Evolutionary conservation across 2,888 invertebrate species (phyloP).

Genomic region (Trachelus stipa): DNA sequence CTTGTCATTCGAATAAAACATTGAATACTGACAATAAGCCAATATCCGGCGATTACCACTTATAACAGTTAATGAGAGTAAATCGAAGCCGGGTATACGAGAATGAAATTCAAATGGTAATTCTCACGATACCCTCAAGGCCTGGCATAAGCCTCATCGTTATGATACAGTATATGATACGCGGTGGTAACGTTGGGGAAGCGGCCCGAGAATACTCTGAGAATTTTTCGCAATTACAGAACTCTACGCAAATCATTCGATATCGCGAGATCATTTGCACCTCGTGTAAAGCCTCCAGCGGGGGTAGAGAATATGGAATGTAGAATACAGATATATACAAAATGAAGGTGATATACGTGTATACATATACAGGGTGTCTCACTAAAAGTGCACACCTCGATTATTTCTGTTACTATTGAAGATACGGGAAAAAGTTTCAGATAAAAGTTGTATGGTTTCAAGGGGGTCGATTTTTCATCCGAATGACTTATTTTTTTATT

Average conservation of each 20-base stretch:
- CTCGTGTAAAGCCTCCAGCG: conserved; percentile 1
- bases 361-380: neutral
- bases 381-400: too few relatives aligned
- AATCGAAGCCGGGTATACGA: neutral
- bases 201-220: neutral
- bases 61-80: neutral
- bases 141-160: neutral
- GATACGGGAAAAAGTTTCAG: too few relatives aligned
- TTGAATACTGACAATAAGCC: neutral
- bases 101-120: neutral
- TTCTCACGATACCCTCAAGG: neutral
- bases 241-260: conserved; percentile 33
- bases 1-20: neutral
- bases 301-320: neutral
- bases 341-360: neutral
- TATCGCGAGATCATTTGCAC: conserved; percentile 39
- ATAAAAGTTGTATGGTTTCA: too few relatives aligned
- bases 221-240: neutral
- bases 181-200: neutral
- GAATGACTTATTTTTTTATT: too few relatives aligned
- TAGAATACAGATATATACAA: neutral
- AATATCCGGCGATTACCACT: neutral
- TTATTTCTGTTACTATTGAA: too few relatives aligned
- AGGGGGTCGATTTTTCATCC: too few relatives aligned
- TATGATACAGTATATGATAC: neutral